Conservation (phyloP, 2,113 vertebrate genomes). For the Taxidea taxus region DNA sequence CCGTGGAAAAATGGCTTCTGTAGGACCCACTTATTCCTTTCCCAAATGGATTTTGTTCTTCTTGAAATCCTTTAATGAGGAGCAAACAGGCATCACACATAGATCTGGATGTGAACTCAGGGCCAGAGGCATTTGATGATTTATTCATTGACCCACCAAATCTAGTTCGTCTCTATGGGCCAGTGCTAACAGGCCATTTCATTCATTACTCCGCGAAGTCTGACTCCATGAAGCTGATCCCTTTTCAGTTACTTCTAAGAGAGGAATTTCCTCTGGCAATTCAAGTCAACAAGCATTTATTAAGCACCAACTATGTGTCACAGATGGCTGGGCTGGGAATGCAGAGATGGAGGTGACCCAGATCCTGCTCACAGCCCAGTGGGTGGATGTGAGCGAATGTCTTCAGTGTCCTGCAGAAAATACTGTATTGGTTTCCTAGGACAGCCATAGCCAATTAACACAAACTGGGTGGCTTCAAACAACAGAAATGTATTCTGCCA, state of each 20-base stretch:
- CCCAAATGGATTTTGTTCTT: slow-evolving; percentile 20
- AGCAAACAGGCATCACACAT: background rate
- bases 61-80: slow-evolving; percentile 38
- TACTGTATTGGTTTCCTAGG: background rate
- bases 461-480: background rate
- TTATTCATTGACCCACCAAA: slow-evolving; percentile 59
- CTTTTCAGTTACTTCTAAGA: slow-evolving; percentile 2
- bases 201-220: slow-evolving; percentile 14
- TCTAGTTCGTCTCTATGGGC: background rate
- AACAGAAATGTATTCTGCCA: background rate
- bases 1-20: background rate
- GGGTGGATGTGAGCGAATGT: background rate
- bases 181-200: slow-evolving; percentile 14
- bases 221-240: background rate
- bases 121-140: slow-evolving; percentile 36
- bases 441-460: background rate
- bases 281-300: background rate
- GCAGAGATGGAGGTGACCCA: background rate
- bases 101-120: background rate
- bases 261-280: background rate
- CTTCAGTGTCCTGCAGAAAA: background rate
- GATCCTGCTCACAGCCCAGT: background rate
- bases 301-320: background rate
- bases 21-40: background rate
- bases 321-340: background rate